Evolutionary conservation across 2,797 vertebrate species (phyloP).

Genomic region (Scolopax bukidnonensis): DNA sequence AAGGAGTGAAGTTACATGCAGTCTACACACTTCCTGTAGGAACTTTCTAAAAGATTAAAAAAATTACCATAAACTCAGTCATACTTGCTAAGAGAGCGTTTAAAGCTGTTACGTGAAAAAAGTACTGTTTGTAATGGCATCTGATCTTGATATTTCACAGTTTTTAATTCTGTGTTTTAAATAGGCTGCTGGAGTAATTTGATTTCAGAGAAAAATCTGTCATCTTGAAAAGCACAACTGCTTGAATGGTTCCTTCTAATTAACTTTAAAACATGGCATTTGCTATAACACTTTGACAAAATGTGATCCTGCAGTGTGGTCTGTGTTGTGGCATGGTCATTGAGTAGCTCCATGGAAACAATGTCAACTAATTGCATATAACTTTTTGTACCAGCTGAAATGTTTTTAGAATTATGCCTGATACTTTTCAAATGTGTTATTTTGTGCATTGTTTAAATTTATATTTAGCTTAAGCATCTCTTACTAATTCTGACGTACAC

Average conservation of each 20-base stretch:
- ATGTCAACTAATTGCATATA: background rate
- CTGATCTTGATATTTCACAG: slow-evolving; percentile 22
- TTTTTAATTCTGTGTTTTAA: slow-evolving; percentile 36
- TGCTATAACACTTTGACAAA: slow-evolving; percentile 3
- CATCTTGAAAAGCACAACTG: slow-evolving; percentile 33
- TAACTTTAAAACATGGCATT: slow-evolving; percentile 9
- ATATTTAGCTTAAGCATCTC: background rate
- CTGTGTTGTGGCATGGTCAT: background rate
- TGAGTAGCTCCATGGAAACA: slow-evolving; percentile 16
- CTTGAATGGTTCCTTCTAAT: slow-evolving; percentile 38
- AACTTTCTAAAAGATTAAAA: background rate
- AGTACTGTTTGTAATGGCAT: background rate
- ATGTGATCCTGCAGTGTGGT: background rate
- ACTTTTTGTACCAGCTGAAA: background rate
- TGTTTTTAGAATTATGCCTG: background rate
- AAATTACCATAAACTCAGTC: background rate
- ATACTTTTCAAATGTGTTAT: background rate
- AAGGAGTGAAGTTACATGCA: background rate
- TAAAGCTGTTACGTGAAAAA: background rate
- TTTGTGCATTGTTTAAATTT: background rate
- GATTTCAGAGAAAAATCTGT: slow-evolving; percentile 10
- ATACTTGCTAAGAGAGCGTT: background rate
- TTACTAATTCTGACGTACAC: background rate
- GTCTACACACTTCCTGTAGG: background rate
- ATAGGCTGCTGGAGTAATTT: slow-evolving; percentile 24